Percentiles rank a stretch among this genome's conserved stretches.
Conservation (phyloP, 2,113 vertebrate species). For the Anas platyrhynchos region DNA sequence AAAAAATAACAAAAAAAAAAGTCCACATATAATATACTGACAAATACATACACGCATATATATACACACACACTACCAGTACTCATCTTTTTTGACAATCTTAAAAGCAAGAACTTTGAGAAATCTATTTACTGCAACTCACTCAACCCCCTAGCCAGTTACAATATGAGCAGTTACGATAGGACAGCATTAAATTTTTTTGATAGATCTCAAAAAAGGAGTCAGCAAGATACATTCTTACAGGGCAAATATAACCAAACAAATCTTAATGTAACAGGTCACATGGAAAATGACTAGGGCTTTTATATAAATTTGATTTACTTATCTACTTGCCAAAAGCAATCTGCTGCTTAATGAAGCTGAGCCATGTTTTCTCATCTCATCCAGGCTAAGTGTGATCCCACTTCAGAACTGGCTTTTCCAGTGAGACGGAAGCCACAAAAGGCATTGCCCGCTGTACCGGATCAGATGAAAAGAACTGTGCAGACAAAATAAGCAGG, state of each 20-base stretch:
- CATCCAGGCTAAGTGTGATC: neutral
- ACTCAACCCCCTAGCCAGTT: neutral
- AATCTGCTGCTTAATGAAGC: constrained; percentile 29
- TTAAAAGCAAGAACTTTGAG: neutral
- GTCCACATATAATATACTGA: neutral
- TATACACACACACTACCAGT: neutral
- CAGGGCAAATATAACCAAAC: neutral
- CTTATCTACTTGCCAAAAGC: constrained; percentile 12
- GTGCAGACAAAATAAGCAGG: neutral
- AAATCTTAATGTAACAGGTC: neutral
- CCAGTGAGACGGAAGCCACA: neutral
- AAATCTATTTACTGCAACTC: neutral
- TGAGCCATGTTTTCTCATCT: neutral
- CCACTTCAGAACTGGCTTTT: neutral
- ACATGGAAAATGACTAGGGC: neutral
- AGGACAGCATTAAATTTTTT: neutral
- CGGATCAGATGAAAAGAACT: neutral
- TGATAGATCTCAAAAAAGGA: neutral
- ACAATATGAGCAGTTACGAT: neutral
- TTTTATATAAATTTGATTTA: constrained; percentile 20
- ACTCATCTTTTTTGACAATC: neutral
- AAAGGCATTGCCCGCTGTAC: neutral
- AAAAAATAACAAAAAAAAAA: neutral
- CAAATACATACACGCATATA: neutral
- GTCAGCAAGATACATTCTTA: neutral